These are phyloP conservation scores for Sarcoramphus papa DNA, from an alignment of 2,797 vertebrate species.

Conservation along the genomic window DNA sequence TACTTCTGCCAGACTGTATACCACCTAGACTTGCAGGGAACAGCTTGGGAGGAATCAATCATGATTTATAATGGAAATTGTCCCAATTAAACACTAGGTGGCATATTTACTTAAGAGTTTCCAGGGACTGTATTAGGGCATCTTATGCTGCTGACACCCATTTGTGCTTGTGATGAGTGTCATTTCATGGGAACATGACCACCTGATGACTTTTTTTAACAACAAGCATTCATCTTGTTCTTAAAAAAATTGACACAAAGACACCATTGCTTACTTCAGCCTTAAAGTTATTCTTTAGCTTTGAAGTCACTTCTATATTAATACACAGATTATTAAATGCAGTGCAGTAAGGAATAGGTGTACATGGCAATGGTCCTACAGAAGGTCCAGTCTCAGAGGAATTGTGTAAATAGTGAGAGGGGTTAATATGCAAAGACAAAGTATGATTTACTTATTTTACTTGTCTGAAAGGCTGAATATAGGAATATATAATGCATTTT, in stretches of 20 bases:
- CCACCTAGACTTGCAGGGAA: not conserved
- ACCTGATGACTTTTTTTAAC: not conserved
- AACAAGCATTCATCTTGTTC: not conserved
- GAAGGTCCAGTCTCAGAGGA: not conserved
- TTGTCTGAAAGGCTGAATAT: not conserved
- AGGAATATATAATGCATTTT: not conserved
- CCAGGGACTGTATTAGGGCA: not conserved
- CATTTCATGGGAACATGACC: not conserved
- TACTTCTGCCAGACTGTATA: not conserved
- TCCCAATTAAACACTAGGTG: slow-evolving; percentile 58
- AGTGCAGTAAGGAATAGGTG: not conserved
- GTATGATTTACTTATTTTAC: not conserved
- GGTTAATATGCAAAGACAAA: not conserved
- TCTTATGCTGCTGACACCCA: not conserved
- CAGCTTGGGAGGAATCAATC: not conserved
- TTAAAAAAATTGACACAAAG: not conserved
- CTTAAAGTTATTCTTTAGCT: not conserved
- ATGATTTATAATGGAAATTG: slow-evolving; percentile 16
- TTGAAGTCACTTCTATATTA: not conserved
- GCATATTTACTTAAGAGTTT: slow-evolving; percentile 62
- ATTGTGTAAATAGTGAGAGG: not conserved
- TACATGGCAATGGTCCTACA: not conserved
- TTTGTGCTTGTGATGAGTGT: not conserved
- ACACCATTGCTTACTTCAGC: not conserved
- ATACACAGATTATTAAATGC: not conserved